These are phyloP conservation scores for Calameuta pallipes DNA, from an alignment of 2,888 invertebrate species.

Conservation along the genomic window DNA sequence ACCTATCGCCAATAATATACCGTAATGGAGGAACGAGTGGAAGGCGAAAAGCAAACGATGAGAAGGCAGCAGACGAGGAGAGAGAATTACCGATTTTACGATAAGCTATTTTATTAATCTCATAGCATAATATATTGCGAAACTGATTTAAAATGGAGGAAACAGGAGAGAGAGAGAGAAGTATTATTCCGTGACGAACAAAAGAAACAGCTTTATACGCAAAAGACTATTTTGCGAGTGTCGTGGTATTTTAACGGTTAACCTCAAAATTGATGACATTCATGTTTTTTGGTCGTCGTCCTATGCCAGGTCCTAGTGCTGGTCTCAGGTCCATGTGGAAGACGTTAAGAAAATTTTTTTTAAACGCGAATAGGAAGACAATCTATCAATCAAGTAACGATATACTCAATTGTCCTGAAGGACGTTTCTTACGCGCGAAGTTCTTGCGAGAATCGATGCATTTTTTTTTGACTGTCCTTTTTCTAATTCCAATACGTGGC, in stretches of 20 bases:
- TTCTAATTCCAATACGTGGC: background rate
- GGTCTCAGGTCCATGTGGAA: background rate
- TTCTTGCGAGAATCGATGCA: background rate
- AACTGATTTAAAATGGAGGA: background rate
- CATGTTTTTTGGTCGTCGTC: background rate
- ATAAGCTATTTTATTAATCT: constrained; percentile 3
- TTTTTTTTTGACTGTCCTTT: background rate
- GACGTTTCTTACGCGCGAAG: background rate
- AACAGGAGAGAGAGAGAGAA: background rate
- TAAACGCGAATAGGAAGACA: background rate
- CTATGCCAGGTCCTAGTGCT: background rate
- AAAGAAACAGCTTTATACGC: constrained; percentile 13
- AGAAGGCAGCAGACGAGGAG: background rate
- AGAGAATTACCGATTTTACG: constrained; percentile 4
- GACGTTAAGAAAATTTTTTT: background rate
- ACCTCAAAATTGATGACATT: background rate
- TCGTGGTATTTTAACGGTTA: no score
- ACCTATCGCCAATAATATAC: background rate
- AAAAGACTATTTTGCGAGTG: background rate
- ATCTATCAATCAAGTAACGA: background rate
- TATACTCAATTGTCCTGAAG: background rate
- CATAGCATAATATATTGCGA: constrained; percentile 9
- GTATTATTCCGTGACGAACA: background rate
- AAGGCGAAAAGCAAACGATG: background rate
- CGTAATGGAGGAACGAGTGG: background rate